Evolutionary conservation across 2,113 vertebrate species (phyloP).

Genomic region (human): DNA sequence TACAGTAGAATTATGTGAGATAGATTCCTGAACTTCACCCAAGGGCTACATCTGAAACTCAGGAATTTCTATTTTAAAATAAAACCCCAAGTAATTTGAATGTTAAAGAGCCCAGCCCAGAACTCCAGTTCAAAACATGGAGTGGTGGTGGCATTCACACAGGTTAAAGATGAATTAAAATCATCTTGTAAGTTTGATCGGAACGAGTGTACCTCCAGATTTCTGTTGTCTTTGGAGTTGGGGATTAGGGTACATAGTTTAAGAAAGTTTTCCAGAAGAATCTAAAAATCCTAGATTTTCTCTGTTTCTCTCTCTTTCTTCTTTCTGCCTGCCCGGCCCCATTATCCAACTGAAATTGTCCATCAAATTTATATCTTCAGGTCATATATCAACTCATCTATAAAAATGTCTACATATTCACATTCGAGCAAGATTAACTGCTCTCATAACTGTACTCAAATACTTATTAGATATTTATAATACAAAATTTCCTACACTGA

Average conservation of each 20-base stretch:
- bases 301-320: not conserved
- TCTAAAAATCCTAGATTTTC: not conserved
- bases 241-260: not conserved
- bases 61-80: not conserved
- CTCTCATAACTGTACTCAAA: slow-evolving; percentile 47
- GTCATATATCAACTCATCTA: slow-evolving; percentile 49
- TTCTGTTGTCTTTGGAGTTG: not conserved
- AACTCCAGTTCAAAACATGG: not conserved
- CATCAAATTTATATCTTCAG: slow-evolving; percentile 51
- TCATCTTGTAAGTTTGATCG: not conserved
- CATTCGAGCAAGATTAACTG: slow-evolving; percentile 58
- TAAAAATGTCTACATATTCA: slow-evolving; percentile 59
- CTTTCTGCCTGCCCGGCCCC: not conserved
- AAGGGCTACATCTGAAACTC: not conserved
- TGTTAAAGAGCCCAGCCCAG: not conserved
- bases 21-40: not conserved
- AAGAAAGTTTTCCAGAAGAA: not conserved
- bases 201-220: not conserved
- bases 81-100: not conserved
- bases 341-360: slow-evolving; percentile 3
- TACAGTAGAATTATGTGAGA: not conserved
- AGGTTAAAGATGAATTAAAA: not conserved
- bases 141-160: not conserved
- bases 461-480: slow-evolving; percentile 63
- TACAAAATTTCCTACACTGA: slow-evolving; percentile 23